Percentiles rank a stretch among this genome's conserved stretches.
phyloP scores from a whole-genome alignment of 2,113 vertebrate genomes.

The Callionymus lyra region DNA sequence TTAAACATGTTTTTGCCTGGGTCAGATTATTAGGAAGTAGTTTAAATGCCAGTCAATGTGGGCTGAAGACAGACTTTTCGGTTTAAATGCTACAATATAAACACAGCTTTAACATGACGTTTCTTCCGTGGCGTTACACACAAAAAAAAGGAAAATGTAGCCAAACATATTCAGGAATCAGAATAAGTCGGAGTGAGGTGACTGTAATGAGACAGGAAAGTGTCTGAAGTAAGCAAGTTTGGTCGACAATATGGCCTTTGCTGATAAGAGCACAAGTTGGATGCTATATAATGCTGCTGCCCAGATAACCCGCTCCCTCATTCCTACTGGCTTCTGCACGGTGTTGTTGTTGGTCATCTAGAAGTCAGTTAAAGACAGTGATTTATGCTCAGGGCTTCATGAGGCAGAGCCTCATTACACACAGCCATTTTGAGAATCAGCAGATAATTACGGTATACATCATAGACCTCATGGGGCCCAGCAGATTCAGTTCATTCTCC shows the following conservation, averaged over 20 bases:
- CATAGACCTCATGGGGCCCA: conserved; percentile 56
- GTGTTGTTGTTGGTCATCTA: conserved; percentile 60
- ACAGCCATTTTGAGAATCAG: conserved; percentile 73
- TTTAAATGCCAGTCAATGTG: too few species aligned
- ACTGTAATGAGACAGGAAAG: conserved; percentile 23
- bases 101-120: too few species aligned
- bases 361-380: conserved; percentile 68
- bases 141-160: too few species aligned
- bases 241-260: conserved; percentile 38
- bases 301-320: conserved; percentile 35
- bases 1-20: too few species aligned
- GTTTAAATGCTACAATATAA: too few species aligned
- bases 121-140: too few species aligned
- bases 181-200: conserved; percentile 20
- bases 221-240: conserved; percentile 32
- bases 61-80: too few species aligned
- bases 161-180: not conserved
- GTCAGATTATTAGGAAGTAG: too few species aligned
- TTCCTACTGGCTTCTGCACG: conserved; percentile 32
- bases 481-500: conserved; percentile 52
- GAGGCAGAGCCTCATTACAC: conserved; percentile 70
- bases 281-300: conserved; percentile 22
- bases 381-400: conserved; percentile 63
- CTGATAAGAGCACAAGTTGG: conserved; percentile 45
- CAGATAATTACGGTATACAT: conserved; percentile 76